Evolutionary conservation across 2,888 invertebrate genomes (phyloP).

Genomic region (Alcis repandata): DNA sequence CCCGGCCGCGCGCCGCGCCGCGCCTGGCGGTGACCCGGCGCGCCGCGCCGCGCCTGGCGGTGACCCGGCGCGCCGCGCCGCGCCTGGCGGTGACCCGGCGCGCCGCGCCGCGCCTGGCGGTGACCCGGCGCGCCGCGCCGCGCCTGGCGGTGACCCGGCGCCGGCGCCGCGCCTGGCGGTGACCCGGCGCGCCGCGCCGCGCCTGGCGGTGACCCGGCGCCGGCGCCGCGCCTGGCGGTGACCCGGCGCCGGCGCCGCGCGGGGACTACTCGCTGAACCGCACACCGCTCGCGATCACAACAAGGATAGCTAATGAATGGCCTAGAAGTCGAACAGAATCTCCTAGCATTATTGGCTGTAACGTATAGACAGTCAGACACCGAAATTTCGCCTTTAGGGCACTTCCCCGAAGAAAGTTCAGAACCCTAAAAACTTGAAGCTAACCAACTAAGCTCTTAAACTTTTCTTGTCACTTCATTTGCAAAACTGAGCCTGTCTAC

Average conservation of each 20-base stretch:
- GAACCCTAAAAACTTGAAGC: too few relatives aligned
- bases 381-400: too few relatives aligned
- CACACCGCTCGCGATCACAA: background rate
- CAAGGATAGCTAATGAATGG: background rate
- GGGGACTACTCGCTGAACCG: slow-evolving; percentile 13
- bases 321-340: background rate
- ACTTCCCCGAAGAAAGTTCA: too few relatives aligned
- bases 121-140: background rate
- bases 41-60: slow-evolving; percentile 46
- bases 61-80: slow-evolving; percentile 31
- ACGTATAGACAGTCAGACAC: too few relatives aligned
- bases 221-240: background rate
- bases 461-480: too few relatives aligned
- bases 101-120: slow-evolving; percentile 6
- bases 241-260: background rate
- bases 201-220: too few relatives aligned
- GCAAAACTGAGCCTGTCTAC: too few relatives aligned
- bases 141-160: background rate
- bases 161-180: background rate
- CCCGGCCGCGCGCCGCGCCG: slow-evolving; percentile 40
- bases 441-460: too few relatives aligned
- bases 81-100: background rate
- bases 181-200: slow-evolving; percentile 11
- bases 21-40: slow-evolving; percentile 46
- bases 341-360: too few relatives aligned